These are phyloP conservation scores for Huso huso DNA, from an alignment of 2,797 vertebrate species.

Conservation along the genomic window DNA sequence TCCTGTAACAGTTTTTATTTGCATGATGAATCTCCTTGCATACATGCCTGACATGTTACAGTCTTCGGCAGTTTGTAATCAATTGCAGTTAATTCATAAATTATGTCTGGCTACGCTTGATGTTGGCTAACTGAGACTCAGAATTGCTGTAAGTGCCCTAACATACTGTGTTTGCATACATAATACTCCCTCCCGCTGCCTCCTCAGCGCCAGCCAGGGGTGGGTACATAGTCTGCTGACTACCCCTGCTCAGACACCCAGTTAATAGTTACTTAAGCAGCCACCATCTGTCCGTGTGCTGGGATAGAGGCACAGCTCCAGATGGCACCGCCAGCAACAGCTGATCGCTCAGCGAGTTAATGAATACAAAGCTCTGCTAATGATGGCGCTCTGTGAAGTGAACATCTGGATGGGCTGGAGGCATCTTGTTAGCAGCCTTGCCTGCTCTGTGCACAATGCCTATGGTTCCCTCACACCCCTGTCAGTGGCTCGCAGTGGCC, in stretches of 20 bases:
- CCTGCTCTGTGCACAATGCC: constrained; percentile 11
- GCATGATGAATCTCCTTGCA: too few relatives aligned
- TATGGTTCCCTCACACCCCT: not conserved
- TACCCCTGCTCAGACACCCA: not conserved
- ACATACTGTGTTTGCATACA: too few relatives aligned
- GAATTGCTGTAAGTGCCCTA: too few relatives aligned
- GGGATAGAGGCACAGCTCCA: constrained; percentile 24
- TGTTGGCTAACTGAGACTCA: too few relatives aligned
- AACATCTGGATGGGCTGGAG: constrained; percentile 24
- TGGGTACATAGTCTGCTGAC: not conserved
- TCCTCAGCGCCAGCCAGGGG: too few relatives aligned
- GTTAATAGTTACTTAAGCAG: constrained; percentile 10
- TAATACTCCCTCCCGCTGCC: too few relatives aligned
- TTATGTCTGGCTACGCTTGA: too few relatives aligned
- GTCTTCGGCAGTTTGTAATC: too few relatives aligned
- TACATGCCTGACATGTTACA: too few relatives aligned
- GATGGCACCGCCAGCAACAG: constrained; percentile 16
- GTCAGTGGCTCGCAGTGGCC: not conserved
- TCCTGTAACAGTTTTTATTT: too few relatives aligned
- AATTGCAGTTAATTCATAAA: too few relatives aligned
- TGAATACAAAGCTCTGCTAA: constrained; percentile 24
- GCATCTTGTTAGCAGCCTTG: constrained; percentile 18
- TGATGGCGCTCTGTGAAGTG: constrained; percentile 19
- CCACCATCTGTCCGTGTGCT: constrained; percentile 27
- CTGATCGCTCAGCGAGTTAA: constrained; percentile 10